Evolutionary conservation across 2,888 invertebrate species (phyloP), one percentile per base, ranked within the genome.

Genomic region (Philaethria dido): DNA sequence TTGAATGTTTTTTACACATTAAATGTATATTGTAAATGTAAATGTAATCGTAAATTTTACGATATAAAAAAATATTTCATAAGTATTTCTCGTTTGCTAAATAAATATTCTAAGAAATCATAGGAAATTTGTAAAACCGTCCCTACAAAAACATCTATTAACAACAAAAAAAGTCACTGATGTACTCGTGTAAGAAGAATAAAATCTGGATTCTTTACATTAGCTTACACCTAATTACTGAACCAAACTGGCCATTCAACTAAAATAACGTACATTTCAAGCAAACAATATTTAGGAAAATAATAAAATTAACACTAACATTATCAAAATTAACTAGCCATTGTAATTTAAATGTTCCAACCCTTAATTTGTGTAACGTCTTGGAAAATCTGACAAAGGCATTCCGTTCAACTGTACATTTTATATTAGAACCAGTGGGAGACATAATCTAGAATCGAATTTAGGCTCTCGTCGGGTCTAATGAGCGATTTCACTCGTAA

Each of bases 401-500:
- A 50, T 25, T 57, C 42, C 42, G 0, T 29, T 64, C 25, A 18
- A 39, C 39, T 39, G 48, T 64, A 42, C 3, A 48, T 55, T 66
- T 62, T 13, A 42, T 42, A 29, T 57, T 14, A 64, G 55, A 55
- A 39, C 50, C 25, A 65, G 55, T 57, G 36, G 66, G 47, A 50
- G n/a, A 50, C 48, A 60, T 70, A 71, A 71, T 72, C 52, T 69
- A 54, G 61, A 69, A 69, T 70, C 65, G 66, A 65, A 73, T 68
- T 72, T 65, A 64, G 61, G 33, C 64, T 45, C 65, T 66, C n/a
- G n/a, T 52, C 16, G 29, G 0, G 2, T 16, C 62, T 66, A 63
- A 70, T 72, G 72, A 71, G 60, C 55, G 72, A 77, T 74, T 75
- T 74, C 69, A 66, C 64, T 65, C 66, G 69, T 72, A 71, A 69